phyloP scores from a whole-genome alignment of 2,113 vertebrate species.

The Dipodomys spectabilis region DNA sequence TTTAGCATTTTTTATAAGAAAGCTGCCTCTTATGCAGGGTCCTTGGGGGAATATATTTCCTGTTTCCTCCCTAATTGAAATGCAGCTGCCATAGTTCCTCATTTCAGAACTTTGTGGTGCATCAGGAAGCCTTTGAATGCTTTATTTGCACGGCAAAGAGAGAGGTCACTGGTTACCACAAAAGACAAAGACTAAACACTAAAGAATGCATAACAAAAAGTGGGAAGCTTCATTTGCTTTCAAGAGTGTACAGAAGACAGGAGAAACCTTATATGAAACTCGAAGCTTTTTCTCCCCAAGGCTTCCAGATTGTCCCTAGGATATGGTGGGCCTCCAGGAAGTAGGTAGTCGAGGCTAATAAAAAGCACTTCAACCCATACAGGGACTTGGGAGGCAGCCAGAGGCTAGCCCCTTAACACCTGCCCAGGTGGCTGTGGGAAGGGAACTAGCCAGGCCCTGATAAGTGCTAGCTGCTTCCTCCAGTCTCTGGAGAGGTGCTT shows the following conservation, averaged over 20 bases:
- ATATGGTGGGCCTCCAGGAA: neutral
- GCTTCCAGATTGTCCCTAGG: neutral
- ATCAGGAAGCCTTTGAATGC: neutral
- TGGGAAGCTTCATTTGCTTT: neutral
- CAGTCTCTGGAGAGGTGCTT: neutral
- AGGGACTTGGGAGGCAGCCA: neutral
- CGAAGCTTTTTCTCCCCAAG: neutral
- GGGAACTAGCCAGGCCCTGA: neutral
- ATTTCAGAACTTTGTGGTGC: neutral
- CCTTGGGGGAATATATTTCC: neutral
- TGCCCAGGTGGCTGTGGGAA: neutral
- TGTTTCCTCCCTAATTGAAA: neutral
- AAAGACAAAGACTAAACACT: neutral
- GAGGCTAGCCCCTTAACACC: neutral
- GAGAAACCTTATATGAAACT: neutral
- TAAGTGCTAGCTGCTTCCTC: accelerated
- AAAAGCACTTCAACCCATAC: accelerated
- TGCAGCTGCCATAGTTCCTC: neutral
- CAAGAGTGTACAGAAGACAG: neutral
- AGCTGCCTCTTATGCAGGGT: neutral
- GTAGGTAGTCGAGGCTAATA: no score
- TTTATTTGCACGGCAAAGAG: neutral
- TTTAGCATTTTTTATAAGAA: neutral
- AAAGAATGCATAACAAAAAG: neutral
- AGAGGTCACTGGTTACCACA: neutral